A percentile compares a stretch with the other conserved stretches of the same genome.
phyloP scores from a whole-genome alignment of 1,140 invertebrate genomes.

The Aethina tumida region DNA sequence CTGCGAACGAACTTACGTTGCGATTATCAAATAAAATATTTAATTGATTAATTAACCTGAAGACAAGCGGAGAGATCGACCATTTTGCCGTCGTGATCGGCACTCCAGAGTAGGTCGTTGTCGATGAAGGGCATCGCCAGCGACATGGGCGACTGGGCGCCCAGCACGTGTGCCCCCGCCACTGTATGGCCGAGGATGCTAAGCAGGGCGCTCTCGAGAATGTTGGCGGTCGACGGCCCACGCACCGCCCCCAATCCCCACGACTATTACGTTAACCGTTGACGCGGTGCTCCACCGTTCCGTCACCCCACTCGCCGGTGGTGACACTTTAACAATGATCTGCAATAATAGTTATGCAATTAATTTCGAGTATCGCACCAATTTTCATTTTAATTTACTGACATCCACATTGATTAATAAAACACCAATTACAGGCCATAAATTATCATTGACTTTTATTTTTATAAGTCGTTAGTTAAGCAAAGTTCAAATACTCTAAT shows the following conservation, averaged over 20 bases:
- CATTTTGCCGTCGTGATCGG: constrained; percentile 84
- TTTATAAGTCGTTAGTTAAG: too few species aligned
- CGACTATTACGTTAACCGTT: constrained; percentile 6
- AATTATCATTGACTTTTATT: too few species aligned
- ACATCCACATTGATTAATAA: too few species aligned
- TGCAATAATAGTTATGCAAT: too few species aligned
- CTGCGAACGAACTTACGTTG: constrained; percentile 26
- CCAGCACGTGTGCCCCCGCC: constrained; percentile 44
- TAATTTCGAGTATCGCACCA: too few species aligned
- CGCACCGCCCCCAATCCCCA: not conserved
- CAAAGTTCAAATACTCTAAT: too few species aligned
- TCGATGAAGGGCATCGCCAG: constrained; percentile 89
- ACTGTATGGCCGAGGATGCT: constrained; percentile 19
- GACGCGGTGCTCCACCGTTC: not conserved
- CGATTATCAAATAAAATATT: not conserved
- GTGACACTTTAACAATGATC: constrained; percentile 17
- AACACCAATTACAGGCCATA: too few species aligned
- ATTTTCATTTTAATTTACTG: too few species aligned
- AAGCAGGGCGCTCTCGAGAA: too few species aligned
- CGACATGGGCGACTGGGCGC: constrained; percentile 44
- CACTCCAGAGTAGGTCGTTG: constrained; percentile 84
- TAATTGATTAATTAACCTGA: constrained; percentile 49
- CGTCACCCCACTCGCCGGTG: constrained; percentile 5
- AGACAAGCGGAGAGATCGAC: constrained; percentile 80
- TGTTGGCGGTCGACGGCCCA: not conserved